Percentiles rank a stretch among this genome's conserved stretches.
Conservation (phyloP, 2,113 vertebrate species). For the Chaetodon auriga region DNA sequence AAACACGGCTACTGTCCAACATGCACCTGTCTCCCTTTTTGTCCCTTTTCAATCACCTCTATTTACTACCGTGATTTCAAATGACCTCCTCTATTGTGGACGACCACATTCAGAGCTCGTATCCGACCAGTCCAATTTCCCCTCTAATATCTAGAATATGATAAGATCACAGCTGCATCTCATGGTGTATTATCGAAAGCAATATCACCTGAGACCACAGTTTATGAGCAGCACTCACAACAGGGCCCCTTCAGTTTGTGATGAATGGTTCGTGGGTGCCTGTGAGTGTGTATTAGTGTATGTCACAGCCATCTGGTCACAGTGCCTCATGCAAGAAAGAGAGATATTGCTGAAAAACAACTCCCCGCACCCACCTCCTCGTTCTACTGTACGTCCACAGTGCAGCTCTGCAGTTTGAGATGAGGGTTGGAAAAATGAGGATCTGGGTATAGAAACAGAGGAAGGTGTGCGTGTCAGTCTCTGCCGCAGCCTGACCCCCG, state of each 20-base stretch:
- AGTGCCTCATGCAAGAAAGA: constrained; percentile 69
- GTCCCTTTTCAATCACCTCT: constrained; percentile 38
- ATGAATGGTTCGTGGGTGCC: constrained; percentile 31
- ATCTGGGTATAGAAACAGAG: constrained; percentile 1
- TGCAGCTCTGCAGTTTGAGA: constrained; percentile 52
- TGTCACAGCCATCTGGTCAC: constrained; percentile 76
- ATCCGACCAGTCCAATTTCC: not conserved
- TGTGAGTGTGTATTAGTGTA: constrained; percentile 26
- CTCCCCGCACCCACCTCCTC: constrained; percentile 33
- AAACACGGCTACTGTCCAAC: constrained; percentile 19
- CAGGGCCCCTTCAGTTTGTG: constrained; percentile 16
- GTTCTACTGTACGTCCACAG: constrained; percentile 33
- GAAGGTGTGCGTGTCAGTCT: constrained; percentile 20
- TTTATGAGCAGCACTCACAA: not conserved
- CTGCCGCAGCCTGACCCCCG: constrained; percentile 5
- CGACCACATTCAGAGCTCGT: constrained; percentile 9
- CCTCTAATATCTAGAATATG: constrained; percentile 14
- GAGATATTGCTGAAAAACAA: constrained; percentile 39
- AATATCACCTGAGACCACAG: not conserved
- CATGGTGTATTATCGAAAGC: not conserved
- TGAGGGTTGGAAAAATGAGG: constrained; percentile 32
- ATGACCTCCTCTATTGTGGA: not conserved
- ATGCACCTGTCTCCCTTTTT: constrained; percentile 42
- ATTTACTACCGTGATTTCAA: not conserved
- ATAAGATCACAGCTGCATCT: constrained; percentile 5